Conservation (phyloP, 2,113 vertebrate genomes). For the Propithecus coquereli region DNA sequence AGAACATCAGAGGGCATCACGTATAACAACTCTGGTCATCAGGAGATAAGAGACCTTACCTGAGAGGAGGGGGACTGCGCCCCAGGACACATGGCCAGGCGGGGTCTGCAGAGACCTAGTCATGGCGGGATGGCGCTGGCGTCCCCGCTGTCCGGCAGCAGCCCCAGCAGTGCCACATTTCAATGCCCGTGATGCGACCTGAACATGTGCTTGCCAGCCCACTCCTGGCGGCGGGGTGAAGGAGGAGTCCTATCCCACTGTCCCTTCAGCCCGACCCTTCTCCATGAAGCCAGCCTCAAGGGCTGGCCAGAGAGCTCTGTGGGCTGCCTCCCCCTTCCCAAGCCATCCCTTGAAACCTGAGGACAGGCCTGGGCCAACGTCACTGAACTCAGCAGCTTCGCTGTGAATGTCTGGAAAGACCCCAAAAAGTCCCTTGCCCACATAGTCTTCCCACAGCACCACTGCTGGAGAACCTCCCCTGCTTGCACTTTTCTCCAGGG, state of each 20-base stretch:
- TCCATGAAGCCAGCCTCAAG: fast-evolving
- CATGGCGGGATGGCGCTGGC: neutral
- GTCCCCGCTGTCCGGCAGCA: fast-evolving
- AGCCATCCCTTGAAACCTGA: neutral
- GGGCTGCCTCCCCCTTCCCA: fast-evolving
- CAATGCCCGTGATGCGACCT: fast-evolving
- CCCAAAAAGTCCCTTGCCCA: neutral
- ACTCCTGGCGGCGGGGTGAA: neutral
- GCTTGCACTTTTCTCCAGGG: conserved; percentile 8
- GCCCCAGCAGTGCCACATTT: neutral
- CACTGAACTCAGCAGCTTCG: neutral
- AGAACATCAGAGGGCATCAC: neutral
- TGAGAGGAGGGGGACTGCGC: neutral
- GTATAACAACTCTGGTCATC: neutral
- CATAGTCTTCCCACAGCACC: neutral
- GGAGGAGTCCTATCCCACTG: neutral
- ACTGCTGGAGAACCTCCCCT: neutral
- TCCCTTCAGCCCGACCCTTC: neutral
- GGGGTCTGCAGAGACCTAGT: neutral
- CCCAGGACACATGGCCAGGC: neutral
- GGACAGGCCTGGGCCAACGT: neutral
- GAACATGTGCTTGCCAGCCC: neutral
- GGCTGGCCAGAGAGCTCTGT: neutral
- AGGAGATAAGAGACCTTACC: too few species aligned
- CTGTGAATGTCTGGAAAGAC: conserved; percentile 25